A percentile compares a stretch with the other conserved stretches of the same genome.
These are phyloP conservation scores for Sciurus carolinensis DNA, from an alignment of 2,797 vertebrate species.

Conservation along the genomic window DNA sequence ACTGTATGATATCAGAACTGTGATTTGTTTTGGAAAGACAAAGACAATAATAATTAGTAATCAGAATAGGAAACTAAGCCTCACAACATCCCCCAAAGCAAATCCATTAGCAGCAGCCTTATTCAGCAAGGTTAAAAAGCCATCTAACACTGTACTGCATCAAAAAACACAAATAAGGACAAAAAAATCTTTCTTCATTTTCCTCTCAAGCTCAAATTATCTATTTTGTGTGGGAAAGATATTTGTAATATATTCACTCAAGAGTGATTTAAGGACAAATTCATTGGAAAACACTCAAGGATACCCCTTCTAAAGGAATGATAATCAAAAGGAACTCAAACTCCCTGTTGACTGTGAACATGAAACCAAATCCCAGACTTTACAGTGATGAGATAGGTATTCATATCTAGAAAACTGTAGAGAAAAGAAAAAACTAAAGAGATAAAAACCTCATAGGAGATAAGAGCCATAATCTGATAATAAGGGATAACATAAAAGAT, in stretches of 20 bases:
- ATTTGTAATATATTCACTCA: not conserved
- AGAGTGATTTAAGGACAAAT: not conserved
- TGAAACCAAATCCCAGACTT: not conserved
- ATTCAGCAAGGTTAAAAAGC: slow-evolving; percentile 75
- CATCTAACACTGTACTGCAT: slow-evolving; percentile 54
- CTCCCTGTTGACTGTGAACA: not conserved
- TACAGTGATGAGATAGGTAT: not conserved
- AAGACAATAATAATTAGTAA: slow-evolving; percentile 84
- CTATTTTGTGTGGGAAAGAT: not conserved
- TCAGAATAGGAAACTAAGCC: slow-evolving; percentile 76
- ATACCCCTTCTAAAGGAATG: not conserved
- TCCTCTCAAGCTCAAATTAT: not conserved
- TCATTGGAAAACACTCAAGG: not conserved
- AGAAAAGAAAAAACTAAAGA: slow-evolving; percentile 32
- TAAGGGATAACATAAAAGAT: not conserved
- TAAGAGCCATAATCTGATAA: not conserved
- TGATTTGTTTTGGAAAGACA: slow-evolving; percentile 78
- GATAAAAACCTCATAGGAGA: not conserved
- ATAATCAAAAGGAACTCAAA: not conserved
- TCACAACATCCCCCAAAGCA: slow-evolving; percentile 69
- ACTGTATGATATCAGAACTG: slow-evolving; percentile 68
- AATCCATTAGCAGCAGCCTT: slow-evolving; percentile 78
- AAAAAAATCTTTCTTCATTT: slow-evolving; percentile 13
- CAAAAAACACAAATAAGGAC: slow-evolving; percentile 52
- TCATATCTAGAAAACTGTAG: not conserved